phyloP scores from a whole-genome alignment of 2,797 vertebrate genomes.

The Semaprochilodus insignis region DNA sequence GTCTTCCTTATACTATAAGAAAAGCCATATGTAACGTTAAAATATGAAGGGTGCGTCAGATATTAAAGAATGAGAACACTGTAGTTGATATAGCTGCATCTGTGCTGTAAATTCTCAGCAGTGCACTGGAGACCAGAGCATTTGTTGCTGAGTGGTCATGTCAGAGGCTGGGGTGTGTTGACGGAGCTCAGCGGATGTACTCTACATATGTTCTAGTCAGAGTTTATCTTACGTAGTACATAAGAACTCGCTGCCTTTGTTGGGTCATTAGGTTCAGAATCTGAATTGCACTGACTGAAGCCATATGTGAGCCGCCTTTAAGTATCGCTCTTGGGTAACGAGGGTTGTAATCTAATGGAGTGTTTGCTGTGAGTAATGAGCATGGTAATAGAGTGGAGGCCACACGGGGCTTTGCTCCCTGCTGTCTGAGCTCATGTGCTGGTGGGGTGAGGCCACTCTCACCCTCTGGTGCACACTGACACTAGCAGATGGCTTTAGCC shows the following conservation, averaged over 20 bases:
- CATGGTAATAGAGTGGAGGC: slow-evolving; percentile 47
- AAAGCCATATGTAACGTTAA: slow-evolving; percentile 24
- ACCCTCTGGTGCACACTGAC: not conserved
- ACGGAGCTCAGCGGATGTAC: not conserved
- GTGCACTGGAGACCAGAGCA: slow-evolving; percentile 21
- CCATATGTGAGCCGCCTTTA: slow-evolving; percentile 40
- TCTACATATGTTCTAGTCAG: not conserved
- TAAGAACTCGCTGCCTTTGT: not conserved
- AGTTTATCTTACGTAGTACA: slow-evolving; percentile 1
- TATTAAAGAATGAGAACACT: slow-evolving; percentile 12
- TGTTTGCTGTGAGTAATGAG: slow-evolving; percentile 42
- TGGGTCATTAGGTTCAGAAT: not conserved
- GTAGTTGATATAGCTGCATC: slow-evolving; percentile 7
- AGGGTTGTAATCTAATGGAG: slow-evolving; percentile 38
- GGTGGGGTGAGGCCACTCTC: slow-evolving; percentile 8
- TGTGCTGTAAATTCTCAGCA: slow-evolving; percentile 29
- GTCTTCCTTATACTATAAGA: slow-evolving; percentile 22
- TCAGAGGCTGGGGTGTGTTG: slow-evolving; percentile 27
- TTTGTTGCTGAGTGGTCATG: slow-evolving; percentile 24
- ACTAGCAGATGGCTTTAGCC: not conserved
- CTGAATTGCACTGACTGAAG: slow-evolving; percentile 12
- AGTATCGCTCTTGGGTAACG: slow-evolving; percentile 20
- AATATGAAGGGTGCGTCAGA: not conserved
- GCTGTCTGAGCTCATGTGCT: slow-evolving; percentile 9
- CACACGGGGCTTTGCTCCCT: slow-evolving; percentile 32